A percentile compares a stretch with the other conserved stretches of the same genome.
phyloP scores from a whole-genome alignment of 2,888 invertebrate species.

The Drosophila mettleri region DNA sequence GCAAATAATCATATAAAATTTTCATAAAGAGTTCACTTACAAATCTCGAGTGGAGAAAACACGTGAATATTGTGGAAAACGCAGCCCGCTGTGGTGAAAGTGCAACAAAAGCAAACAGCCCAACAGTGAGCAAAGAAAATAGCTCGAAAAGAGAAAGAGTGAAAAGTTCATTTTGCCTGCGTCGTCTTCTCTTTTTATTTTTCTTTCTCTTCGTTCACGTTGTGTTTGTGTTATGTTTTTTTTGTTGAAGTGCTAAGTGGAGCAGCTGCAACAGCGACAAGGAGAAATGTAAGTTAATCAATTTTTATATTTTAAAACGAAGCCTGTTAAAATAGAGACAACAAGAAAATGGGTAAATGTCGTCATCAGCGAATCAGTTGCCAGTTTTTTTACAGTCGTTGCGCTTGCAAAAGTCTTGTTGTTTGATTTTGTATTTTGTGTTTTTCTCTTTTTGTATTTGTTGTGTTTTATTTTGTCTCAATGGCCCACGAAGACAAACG shows the following conservation, averaged over 20 bases:
- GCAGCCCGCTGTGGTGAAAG: conserved; percentile 59
- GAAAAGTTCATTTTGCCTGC: conserved; percentile 53
- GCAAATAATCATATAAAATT: conserved; percentile 51
- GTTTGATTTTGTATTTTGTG: conserved; percentile 55
- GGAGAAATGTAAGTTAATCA: conserved; percentile 50
- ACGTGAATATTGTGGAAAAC: conserved; percentile 67
- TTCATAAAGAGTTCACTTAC: conserved; percentile 34
- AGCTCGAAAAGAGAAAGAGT: conserved; percentile 58
- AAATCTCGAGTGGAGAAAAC: conserved; percentile 47
- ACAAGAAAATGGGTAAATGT: conserved; percentile 47
- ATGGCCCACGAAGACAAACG: conserved; percentile 56
- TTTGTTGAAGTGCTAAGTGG: conserved; percentile 36
- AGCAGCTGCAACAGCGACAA: conserved; percentile 18
- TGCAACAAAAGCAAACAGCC: conserved; percentile 36
- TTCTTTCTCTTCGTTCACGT: conserved; percentile 23
- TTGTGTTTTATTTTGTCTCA: conserved; percentile 60
- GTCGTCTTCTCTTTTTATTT: conserved; percentile 48
- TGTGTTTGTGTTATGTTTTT: conserved; percentile 40
- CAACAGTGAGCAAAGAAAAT: conserved; percentile 46
- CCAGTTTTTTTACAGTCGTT: conserved; percentile 42
- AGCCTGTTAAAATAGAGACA: conserved; percentile 22
- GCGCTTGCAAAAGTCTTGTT: conserved; percentile 61
- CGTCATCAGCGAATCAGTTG: conserved; percentile 52
- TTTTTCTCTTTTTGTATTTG: conserved; percentile 45
- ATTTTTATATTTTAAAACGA: conserved; percentile 31